These are phyloP conservation scores for Watsonalla cultraria DNA, from an alignment of 2,888 invertebrate genomes.

Conservation along the genomic window DNA sequence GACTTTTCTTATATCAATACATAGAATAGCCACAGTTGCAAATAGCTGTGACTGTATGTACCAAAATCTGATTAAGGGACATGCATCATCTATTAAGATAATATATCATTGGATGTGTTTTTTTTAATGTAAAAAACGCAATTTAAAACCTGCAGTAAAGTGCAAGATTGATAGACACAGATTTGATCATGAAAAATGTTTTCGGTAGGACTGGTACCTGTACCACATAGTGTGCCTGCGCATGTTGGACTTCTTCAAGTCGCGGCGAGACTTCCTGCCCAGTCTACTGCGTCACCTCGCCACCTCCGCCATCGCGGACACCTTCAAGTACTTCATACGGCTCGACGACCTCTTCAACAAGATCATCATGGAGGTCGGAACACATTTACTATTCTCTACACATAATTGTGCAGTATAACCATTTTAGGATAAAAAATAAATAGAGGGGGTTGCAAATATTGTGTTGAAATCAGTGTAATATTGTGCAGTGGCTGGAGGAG, in stretches of 20 bases:
- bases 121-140: no score
- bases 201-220: slow-evolving; percentile 90
- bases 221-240: slow-evolving; percentile 95
- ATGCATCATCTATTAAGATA: no score
- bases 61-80: no score
- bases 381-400: neutral
- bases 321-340: slow-evolving; percentile 91
- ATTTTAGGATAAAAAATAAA: no score
- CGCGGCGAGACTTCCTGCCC: slow-evolving; percentile 91
- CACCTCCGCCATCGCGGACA: slow-evolving; percentile 96
- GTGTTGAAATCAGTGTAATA: no score
- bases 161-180: no score
- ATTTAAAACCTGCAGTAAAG: no score
- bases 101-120: no score
- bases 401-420: neutral
- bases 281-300: slow-evolving; percentile 93
- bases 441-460: no score
- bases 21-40: no score
- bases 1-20: no score
- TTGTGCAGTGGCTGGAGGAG: slow-evolving; percentile 91
- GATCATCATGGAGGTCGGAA: slow-evolving; percentile 58
- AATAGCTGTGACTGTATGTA: no score
- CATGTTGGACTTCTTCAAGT: slow-evolving; percentile 94
- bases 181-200: slow-evolving; percentile 3
- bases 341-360: slow-evolving; percentile 75